Percentiles rank a stretch among this genome's conserved stretches.
Conservation (phyloP, 1,140 invertebrate genomes). For the Phenacoccus solenopsis region DNA sequence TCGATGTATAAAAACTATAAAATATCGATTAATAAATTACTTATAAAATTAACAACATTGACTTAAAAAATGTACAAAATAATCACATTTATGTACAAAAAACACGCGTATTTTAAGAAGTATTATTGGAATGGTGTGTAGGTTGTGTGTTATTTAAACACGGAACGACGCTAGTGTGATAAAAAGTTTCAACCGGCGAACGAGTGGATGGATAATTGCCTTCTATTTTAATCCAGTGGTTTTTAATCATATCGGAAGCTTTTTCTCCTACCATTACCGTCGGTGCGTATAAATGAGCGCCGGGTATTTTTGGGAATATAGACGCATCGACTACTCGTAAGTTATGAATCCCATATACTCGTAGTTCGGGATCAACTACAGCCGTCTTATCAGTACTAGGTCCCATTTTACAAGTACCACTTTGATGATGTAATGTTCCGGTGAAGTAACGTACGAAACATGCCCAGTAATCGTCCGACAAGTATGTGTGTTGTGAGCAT, state of each 20-base stretch:
- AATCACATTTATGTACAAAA: not conserved
- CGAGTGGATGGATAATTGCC: not conserved
- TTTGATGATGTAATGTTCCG: constrained; percentile 50
- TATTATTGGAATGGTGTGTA: not conserved
- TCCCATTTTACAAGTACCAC: constrained; percentile 48
- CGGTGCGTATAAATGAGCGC: constrained; percentile 57
- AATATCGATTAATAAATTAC: too few relatives aligned
- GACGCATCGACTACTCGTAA: constrained; percentile 63
- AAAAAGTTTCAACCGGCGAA: not conserved
- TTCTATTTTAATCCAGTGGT: constrained; percentile 35
- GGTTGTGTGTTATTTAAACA: not conserved
- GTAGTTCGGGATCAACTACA: constrained; percentile 58
- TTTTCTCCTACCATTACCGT: constrained; percentile 79
- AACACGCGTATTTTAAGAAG: not conserved
- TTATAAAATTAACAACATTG: too few relatives aligned
- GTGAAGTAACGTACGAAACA: constrained; percentile 52
- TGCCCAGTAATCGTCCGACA: constrained; percentile 53
- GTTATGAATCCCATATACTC: constrained; percentile 50
- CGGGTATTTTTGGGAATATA: constrained; percentile 56
- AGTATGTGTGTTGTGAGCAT: constrained; percentile 40
- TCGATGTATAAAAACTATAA: too few relatives aligned
- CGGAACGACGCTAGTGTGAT: not conserved
- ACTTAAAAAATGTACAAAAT: not conserved
- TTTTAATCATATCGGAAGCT: constrained; percentile 63
- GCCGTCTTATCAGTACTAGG: constrained; percentile 44